These are phyloP conservation scores for Tragelaphus strepsiceros DNA, from an alignment of 2,113 vertebrate genomes.

Conservation along the genomic window DNA sequence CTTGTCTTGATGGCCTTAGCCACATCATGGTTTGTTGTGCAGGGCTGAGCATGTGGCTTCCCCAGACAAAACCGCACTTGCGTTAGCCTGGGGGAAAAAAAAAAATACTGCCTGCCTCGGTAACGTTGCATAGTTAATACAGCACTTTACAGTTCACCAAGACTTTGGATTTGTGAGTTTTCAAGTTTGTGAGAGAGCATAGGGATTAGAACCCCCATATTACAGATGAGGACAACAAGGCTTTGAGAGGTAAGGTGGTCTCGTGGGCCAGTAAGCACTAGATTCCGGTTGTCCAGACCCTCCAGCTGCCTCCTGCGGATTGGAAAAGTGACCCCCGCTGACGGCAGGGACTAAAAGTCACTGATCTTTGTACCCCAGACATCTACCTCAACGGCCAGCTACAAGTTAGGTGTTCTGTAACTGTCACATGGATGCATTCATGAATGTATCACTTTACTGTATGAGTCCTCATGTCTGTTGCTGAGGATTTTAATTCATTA, in stretches of 20 bases:
- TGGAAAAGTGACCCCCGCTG: neutral
- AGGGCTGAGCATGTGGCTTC: neutral
- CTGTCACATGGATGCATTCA: neutral
- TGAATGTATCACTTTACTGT: neutral
- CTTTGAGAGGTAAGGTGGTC: neutral
- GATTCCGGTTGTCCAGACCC: neutral
- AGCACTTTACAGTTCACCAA: neutral
- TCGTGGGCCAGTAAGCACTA: neutral
- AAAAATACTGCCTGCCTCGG: neutral
- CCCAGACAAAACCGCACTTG: neutral
- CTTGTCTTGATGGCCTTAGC: neutral
- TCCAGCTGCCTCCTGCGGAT: neutral
- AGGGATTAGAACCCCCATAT: neutral
- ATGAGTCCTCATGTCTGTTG: neutral
- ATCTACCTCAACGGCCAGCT: neutral
- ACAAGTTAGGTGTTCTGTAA: neutral
- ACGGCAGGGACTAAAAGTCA: neutral
- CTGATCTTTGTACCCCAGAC: neutral
- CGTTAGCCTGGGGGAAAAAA: neutral
- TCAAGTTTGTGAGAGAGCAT: neutral
- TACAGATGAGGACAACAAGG: neutral
- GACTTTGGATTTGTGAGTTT: neutral
- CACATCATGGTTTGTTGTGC: neutral
- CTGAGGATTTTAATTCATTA: neutral
- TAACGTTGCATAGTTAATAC: neutral